These are phyloP conservation scores for Sebastes minor DNA, from an alignment of 2,797 vertebrate species.

Conservation along the genomic window DNA sequence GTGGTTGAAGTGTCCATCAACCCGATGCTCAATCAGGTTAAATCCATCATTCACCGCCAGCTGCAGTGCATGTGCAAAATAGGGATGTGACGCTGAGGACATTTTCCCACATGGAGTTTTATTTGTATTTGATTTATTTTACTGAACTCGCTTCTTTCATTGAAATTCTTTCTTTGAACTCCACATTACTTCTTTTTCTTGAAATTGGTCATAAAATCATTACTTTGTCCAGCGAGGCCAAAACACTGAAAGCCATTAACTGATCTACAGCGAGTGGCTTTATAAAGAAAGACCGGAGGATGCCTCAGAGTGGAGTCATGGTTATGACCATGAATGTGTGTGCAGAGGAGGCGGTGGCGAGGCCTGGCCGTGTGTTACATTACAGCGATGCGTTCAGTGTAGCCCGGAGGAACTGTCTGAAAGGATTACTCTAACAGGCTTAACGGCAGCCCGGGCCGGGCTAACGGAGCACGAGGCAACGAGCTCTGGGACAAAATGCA, in stretches of 20 bases:
- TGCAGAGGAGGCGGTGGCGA: neutral
- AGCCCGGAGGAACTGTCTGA: conserved; percentile 55
- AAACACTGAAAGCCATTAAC: conserved; percentile 1
- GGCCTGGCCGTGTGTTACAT: conserved; percentile 43
- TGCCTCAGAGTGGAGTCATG: neutral
- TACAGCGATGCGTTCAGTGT: conserved; percentile 31
- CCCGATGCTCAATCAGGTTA: too few species aligned
- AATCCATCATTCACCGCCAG: too few species aligned
- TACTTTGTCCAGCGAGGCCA: neutral
- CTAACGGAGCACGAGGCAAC: neutral
- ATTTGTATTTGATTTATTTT: too few species aligned
- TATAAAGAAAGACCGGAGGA: neutral
- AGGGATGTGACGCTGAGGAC: too few species aligned
- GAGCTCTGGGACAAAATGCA: neutral
- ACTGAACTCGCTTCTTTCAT: too few species aligned
- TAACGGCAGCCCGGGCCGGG: conserved; percentile 31
- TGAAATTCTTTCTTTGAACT: too few species aligned
- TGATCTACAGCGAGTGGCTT: neutral
- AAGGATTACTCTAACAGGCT: conserved; percentile 73
- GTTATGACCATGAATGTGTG: neutral
- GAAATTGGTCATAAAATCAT: neutral
- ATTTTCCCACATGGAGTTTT: too few species aligned
- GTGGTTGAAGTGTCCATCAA: too few species aligned
- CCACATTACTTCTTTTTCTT: neutral
- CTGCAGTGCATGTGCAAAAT: too few species aligned